Conservation (phyloP, 2,797 vertebrate genomes). For the Enteromius viviparus region DNA sequence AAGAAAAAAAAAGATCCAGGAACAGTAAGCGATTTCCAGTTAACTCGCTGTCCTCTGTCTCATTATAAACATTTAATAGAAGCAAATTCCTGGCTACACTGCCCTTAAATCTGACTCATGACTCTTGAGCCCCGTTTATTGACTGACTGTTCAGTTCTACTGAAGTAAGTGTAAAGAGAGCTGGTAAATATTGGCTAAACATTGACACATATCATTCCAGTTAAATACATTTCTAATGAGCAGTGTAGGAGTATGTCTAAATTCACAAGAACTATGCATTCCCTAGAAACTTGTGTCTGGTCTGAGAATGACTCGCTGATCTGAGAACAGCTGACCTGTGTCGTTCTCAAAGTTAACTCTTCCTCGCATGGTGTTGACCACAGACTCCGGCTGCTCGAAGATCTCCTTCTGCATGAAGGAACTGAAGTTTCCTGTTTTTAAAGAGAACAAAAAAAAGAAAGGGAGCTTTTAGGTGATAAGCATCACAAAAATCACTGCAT, state of each 20-base stretch:
- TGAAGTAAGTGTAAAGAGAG: not conserved
- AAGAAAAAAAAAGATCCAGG: not conserved
- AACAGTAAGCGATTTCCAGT: not conserved
- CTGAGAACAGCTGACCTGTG: slow-evolving; percentile 79
- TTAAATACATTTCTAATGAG: not conserved
- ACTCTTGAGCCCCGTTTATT: not conserved
- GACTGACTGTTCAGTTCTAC: not conserved
- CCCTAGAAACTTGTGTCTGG: not conserved
- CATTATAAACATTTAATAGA: not conserved
- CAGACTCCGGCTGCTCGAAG: slow-evolving; percentile 98
- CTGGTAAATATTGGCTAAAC: not conserved
- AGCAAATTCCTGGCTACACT: not conserved
- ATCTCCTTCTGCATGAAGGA: slow-evolving; percentile 99
- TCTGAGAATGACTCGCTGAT: not conserved
- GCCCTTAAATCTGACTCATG: not conserved
- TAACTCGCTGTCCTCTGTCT: not conserved
- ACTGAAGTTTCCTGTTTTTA: slow-evolving; percentile 89
- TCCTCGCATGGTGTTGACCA: slow-evolving; percentile 98
- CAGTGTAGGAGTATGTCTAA: not conserved
- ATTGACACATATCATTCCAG: not conserved
- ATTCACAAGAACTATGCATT: not conserved
- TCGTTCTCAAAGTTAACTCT: slow-evolving; percentile 97
- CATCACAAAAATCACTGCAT: not conserved
- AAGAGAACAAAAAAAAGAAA: not conserved
- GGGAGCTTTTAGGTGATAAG: not conserved